Percentiles rank a stretch among this genome's conserved stretches.
These are phyloP conservation scores for Netelia virgata DNA, from an alignment of 2,888 invertebrate genomes.

Conservation along the genomic window DNA sequence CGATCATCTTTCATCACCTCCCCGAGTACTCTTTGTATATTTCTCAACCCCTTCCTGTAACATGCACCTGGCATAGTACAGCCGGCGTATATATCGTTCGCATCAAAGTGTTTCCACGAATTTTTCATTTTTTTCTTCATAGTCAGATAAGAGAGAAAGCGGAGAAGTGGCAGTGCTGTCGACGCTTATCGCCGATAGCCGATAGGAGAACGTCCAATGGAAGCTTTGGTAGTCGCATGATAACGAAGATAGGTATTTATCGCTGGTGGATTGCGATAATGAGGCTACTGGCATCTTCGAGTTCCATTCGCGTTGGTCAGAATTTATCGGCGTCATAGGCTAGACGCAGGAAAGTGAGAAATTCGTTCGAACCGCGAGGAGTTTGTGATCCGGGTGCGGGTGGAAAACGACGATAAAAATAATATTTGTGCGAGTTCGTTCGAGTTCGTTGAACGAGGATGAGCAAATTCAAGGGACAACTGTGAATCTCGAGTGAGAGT, in stretches of 20 bases:
- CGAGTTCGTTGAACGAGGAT: neutral
- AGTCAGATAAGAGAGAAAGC: neutral
- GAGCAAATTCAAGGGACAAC: constrained; percentile 14
- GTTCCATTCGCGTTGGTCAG: constrained; percentile 53
- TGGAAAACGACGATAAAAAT: neutral
- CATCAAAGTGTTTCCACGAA: constrained; percentile 31
- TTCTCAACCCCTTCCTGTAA: neutral
- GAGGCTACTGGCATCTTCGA: constrained; percentile 59
- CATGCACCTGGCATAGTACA: neutral
- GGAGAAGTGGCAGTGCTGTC: neutral
- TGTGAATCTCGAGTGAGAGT: constrained; percentile 21
- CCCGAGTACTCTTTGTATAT: neutral
- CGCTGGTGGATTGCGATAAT: constrained; percentile 67
- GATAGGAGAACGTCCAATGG: constrained; percentile 78
- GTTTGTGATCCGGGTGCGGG: neutral
- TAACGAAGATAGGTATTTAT: constrained; percentile 80
- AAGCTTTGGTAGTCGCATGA: constrained; percentile 73
- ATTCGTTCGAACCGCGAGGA: neutral
- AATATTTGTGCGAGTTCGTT: constrained; percentile 24
- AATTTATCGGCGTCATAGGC: constrained; percentile 15
- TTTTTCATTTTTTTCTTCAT: constrained; percentile 5
- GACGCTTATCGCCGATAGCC: constrained; percentile 73
- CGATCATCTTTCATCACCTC: too few species aligned
- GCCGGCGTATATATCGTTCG: neutral
- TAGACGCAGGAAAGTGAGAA: constrained; percentile 25